These are phyloP conservation scores for Hippocampus zosterae DNA, from an alignment of 2,113 vertebrate genomes.

Conservation along the genomic window DNA sequence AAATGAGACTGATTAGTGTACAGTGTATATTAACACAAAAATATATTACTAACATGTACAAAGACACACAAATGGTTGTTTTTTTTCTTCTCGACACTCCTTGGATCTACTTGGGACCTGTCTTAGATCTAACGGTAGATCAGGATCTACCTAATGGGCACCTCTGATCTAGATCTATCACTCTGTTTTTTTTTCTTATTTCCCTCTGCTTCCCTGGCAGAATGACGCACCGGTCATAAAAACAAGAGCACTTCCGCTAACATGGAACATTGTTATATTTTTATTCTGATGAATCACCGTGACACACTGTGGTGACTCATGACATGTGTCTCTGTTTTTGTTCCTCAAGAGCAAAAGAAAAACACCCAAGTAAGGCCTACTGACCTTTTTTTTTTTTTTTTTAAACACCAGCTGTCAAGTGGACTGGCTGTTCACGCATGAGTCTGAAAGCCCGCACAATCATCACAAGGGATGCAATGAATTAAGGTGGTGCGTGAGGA, in stretches of 20 bases:
- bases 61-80: no score
- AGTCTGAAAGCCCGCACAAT: slow-evolving; percentile 1
- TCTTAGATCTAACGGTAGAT: no score
- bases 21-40: no score
- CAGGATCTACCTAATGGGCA: no score
- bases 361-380: slow-evolving; percentile 33
- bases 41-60: no score
- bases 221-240: slow-evolving; percentile 10
- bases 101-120: no score
- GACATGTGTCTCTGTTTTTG: slow-evolving; percentile 61
- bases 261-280: slow-evolving; percentile 16
- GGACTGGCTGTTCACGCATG: slow-evolving; percentile 8
- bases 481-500: slow-evolving; percentile 24
- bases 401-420: slow-evolving; percentile 52
- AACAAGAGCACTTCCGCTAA: slow-evolving; percentile 10
- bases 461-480: slow-evolving; percentile 31
- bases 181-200: background rate
- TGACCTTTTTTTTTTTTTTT: slow-evolving; percentile 22
- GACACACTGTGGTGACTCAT: slow-evolving; percentile 55
- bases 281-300: slow-evolving; percentile 23
- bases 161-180: background rate
- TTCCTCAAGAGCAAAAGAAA: slow-evolving; percentile 33
- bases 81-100: no score
- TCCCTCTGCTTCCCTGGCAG: background rate
- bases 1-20: no score